Evolutionary conservation across 2,797 vertebrate species (phyloP).

Genomic region (Clamator glandarius): DNA sequence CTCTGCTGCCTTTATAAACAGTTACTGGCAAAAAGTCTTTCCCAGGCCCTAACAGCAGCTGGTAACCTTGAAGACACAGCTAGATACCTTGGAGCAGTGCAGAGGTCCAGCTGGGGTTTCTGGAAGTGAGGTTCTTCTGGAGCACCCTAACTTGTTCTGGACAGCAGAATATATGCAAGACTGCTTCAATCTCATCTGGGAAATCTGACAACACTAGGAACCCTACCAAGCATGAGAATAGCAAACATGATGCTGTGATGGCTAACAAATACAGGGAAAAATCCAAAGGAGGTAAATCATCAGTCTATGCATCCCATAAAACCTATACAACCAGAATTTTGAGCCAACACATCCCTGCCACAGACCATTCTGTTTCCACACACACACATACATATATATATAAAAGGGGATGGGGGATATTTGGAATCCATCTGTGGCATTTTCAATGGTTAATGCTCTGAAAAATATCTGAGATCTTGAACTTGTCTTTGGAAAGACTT

Average conservation of each 20-base stretch:
- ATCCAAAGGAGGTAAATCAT: neutral
- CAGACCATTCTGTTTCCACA: no score
- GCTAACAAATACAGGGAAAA: neutral
- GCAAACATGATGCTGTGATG: neutral
- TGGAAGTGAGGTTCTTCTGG: slow-evolving; percentile 16
- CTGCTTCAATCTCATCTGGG: neutral
- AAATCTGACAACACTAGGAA: slow-evolving; percentile 34
- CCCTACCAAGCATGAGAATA: neutral
- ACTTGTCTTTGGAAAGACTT: neutral
- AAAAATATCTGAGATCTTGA: neutral
- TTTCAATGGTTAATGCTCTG: neutral
- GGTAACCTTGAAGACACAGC: neutral
- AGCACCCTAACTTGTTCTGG: neutral
- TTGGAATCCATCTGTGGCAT: neutral
- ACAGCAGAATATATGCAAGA: neutral
- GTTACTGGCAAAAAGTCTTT: neutral
- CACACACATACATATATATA: no score
- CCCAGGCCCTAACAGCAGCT: neutral
- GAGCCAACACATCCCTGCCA: neutral
- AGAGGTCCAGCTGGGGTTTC: slow-evolving; percentile 14
- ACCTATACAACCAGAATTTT: neutral
- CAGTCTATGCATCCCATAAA: neutral
- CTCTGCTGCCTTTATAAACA: neutral
- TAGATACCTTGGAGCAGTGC: neutral
- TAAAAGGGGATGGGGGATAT: neutral